Conservation (phyloP, 2,888 invertebrate genomes). For the Melieria omissa region DNA sequence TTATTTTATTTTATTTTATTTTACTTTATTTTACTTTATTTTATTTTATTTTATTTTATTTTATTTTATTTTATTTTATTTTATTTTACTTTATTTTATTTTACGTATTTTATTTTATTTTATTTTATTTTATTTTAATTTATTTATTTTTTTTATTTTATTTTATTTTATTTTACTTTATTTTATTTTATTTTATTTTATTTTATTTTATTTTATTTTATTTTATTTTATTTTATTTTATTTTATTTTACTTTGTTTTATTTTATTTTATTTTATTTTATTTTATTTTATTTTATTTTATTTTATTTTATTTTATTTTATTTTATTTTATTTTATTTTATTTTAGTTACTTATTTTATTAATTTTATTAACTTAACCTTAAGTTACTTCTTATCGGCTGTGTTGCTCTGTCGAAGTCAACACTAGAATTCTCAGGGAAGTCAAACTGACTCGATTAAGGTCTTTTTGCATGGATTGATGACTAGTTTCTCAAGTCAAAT, state of each 20-base stretch:
- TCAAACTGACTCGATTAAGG: too few relatives aligned
- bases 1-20: slow-evolving; percentile 2
- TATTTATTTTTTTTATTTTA: slow-evolving; percentile 1
- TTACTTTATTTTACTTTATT: neutral
- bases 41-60: neutral
- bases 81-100: neutral
- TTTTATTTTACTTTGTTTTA: slow-evolving; percentile 3
- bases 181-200: neutral
- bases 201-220: slow-evolving; percentile 12
- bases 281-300: slow-evolving; percentile 9
- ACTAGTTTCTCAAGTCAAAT: too few relatives aligned
- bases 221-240: slow-evolving; percentile 7
- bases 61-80: slow-evolving; percentile 2
- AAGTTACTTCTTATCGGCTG: too few relatives aligned
- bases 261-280: slow-evolving; percentile 14
- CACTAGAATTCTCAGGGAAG: too few relatives aligned
- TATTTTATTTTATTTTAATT: neutral
- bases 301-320: slow-evolving; percentile 2
- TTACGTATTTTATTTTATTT: neutral
- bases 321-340: neutral
- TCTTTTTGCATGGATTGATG: too few relatives aligned
- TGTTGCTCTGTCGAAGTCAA: too few relatives aligned
- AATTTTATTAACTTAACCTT: too few relatives aligned
- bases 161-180: slow-evolving; percentile 13
- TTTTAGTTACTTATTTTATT: too few relatives aligned